Percentiles rank a stretch among this genome's conserved stretches.
Conservation (phyloP, 2,888 invertebrate genomes). For the Coelogynopora nodosa region DNA sequence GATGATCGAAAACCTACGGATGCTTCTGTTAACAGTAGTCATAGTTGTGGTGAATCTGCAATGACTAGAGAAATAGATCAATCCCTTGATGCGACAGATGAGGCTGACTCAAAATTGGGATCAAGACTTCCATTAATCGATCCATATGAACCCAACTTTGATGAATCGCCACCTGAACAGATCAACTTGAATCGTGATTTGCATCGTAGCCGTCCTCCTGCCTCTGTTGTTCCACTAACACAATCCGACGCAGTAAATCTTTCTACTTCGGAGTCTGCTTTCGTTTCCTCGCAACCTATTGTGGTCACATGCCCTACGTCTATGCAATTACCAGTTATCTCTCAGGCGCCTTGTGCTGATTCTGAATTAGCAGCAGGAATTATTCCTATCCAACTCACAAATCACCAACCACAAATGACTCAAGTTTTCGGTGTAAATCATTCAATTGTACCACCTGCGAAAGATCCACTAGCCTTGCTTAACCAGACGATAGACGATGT, state of each 20-base stretch:
- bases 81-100: not conserved
- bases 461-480: not conserved
- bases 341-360: not conserved
- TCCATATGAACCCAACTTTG: slow-evolving; percentile 46
- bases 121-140: not conserved
- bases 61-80: not conserved
- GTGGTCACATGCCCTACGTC: not conserved
- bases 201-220: slow-evolving; percentile 26
- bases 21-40: not conserved
- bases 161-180: slow-evolving; percentile 38
- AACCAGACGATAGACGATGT: slow-evolving; percentile 42
- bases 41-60: not conserved
- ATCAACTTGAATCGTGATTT: not conserved
- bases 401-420: not conserved
- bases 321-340: not conserved
- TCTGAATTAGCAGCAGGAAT: not conserved
- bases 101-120: not conserved
- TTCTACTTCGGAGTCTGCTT: not conserved
- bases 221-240: not conserved
- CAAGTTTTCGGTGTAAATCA: not conserved
- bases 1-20: not conserved
- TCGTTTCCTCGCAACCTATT: not conserved
- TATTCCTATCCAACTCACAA: not conserved
- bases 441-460: not conserved
- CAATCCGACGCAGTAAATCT: not conserved